Conservation (phyloP, 1,140 invertebrate genomes). For the Cotesia vestalis region DNA sequence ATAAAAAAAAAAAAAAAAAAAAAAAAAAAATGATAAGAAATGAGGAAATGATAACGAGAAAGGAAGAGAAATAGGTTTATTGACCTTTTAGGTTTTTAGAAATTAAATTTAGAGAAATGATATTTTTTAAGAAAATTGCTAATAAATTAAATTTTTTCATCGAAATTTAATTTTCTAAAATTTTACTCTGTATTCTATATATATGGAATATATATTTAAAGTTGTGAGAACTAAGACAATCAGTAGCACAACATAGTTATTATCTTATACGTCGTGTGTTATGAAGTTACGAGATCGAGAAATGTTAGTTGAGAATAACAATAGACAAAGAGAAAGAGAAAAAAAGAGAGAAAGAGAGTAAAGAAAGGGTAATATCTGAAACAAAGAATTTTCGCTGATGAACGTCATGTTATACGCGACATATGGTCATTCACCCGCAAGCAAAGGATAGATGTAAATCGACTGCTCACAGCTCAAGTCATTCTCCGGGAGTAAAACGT, state of each 20-base stretch:
- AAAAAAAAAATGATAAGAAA: constrained; percentile 4
- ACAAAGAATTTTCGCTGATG: constrained; percentile 23
- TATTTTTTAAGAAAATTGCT: no score
- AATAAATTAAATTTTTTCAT: no score
- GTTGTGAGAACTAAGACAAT: constrained; percentile 1
- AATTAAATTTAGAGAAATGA: no score
- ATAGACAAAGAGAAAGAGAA: background rate
- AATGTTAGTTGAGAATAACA: background rate
- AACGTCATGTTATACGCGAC: constrained; percentile 21
- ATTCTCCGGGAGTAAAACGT: constrained; percentile 43
- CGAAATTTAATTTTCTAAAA: constrained; percentile 7
- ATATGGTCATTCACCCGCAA: constrained; percentile 32
- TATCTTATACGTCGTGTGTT: constrained; percentile 29
- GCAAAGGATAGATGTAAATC: constrained; percentile 46
- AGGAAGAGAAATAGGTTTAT: constrained; percentile 5
- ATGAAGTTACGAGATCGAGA: constrained; percentile 6
- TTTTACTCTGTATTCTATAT: constrained; percentile 13
- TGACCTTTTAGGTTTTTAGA: no score
- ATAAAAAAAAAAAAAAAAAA: background rate
- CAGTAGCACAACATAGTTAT: constrained; percentile 24
- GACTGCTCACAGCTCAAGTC: constrained; percentile 39
- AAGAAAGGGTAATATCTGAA: constrained; percentile 9
- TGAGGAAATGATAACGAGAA: constrained; percentile 4
- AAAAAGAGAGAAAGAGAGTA: background rate
- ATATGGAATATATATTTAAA: background rate